phyloP scores from a whole-genome alignment of 23 tunicate genomes.

The Ciona savignyi region DNA sequence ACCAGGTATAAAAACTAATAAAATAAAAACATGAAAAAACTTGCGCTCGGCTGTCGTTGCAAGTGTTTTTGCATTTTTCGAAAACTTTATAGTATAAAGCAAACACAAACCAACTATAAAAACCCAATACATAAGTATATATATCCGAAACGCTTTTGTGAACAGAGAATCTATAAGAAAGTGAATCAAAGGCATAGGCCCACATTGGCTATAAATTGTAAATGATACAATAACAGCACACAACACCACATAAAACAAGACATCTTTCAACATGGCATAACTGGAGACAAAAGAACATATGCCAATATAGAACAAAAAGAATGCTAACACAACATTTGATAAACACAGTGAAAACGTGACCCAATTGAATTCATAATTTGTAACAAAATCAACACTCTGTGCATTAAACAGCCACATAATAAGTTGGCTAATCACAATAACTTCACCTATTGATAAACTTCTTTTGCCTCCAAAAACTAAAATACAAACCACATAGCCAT shows the following conservation, averaged over 20 bases:
- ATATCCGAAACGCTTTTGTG: background rate
- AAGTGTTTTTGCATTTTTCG: background rate
- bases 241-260: slow-evolving; percentile 8
- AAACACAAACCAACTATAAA: background rate
- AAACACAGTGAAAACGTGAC: background rate
- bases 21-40: slow-evolving; percentile 51
- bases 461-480: background rate
- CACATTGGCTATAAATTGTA: background rate
- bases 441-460: slow-evolving; percentile 56
- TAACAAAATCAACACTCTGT: background rate
- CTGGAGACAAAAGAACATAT: background rate
- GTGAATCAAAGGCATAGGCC: background rate
- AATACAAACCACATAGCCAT: background rate
- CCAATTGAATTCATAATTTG: background rate
- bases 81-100: slow-evolving; percentile 1
- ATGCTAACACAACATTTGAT: background rate
- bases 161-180: background rate
- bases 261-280: background rate
- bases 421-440: slow-evolving; percentile 25
- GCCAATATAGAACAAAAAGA: background rate
- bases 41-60: slow-evolving; percentile 72
- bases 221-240: slow-evolving; percentile 4
- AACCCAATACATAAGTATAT: slow-evolving; percentile 14
- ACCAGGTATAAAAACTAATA: slow-evolving; percentile 76
- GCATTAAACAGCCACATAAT: slow-evolving; percentile 3